Evolutionary conservation across 2,888 invertebrate genomes (phyloP), one percentile per base, ranked within the genome.

Genomic region (Netelia fuscicornis): DNA sequence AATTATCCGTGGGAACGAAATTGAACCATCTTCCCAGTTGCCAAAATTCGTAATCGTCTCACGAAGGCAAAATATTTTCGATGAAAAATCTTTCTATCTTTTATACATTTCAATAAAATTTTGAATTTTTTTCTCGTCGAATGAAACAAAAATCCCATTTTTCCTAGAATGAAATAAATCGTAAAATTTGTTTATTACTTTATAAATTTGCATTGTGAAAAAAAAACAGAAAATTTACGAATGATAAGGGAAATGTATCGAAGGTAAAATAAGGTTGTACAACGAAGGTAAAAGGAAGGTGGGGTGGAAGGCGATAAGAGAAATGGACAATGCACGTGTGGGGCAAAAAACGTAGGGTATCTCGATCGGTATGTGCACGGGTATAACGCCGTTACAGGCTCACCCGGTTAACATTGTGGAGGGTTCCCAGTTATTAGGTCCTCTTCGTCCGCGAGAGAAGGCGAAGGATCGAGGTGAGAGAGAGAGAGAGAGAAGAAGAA

Each of bases 401-500:
- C 20, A 76, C 71, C 74, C 58, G 60, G 87, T 88, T 88, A 88
- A 90, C 86, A 86, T 88, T 52, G 37, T 37, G 90, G 89, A 87
- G 89, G 85, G 88, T 91, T 86, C 89, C 88, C 89, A 84, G 91
- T 92, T 91, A 91, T 91, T 91, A 92, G 91, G 90, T 89, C 91
- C 92, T 76, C 76, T 56, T 64, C 67, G 37, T 37, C 37, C 37
- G 37, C 37, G 37, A 37, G 37, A 37, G 37, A 37, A 37, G 37
- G 37, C 37, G 37, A 37, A 37, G n/a, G n/a, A 25, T 52, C 64
- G 58, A 37, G 37, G 10, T 25, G 48, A 30, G 30, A 30, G 30
- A 37, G 37, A 37, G 37, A 37, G 37, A 37, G 37, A 64, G 23
- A 42, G 76, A 44, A 54, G 10, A 44, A 37, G 23, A 20, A 13